Evolutionary conservation across 2,888 invertebrate genomes (phyloP), one percentile per base, ranked within the genome.

Genomic region (Elegia similella): DNA sequence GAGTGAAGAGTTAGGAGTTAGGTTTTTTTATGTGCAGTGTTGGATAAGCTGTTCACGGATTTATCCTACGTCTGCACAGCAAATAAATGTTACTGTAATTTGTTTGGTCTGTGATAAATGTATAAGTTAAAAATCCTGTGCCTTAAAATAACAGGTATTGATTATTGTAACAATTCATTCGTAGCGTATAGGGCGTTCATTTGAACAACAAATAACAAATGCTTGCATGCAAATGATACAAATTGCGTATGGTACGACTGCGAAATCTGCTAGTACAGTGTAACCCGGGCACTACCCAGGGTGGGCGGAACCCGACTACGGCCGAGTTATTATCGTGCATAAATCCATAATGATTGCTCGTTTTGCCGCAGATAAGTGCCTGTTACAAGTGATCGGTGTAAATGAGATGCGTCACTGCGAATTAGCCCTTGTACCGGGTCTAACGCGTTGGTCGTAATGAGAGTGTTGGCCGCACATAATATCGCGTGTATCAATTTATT

Each of bases 341-440:
- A 84, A 85, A 84, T 85, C 82, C 76, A 72, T 83, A 80, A 82
- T 82, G 84, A 84, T 82, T 75, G 80, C 65, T 70, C 72, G 75
- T 75, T 72, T 69, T 59, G 64, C 66, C 53, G 63, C 58, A 64
- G 70, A 74, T 80, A 78, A 78, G 73, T 73, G 76, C 69, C 72
- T 67, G 81, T 81, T 83, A 79, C 73, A 60, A 66, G 70, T 64
- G 76, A 77, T 81, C 72, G 78, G 78, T 76, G 84, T 71, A 78
- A 84, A 84, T 82, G 81, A 83, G 77, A 72, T 69, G 72, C 73
- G 76, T 78, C 75, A 65, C 68, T 61, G 63, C 57, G 63, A 69
- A 76, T 80, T 72, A 75, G 72, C 63, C 66, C 72, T 68, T 69
- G 72, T 71, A 69, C 63, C 60, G 52, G 59, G 67, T 64, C 71